Conservation (phyloP, 1,140 invertebrate species). For the Probaryconus sp. region DNA sequence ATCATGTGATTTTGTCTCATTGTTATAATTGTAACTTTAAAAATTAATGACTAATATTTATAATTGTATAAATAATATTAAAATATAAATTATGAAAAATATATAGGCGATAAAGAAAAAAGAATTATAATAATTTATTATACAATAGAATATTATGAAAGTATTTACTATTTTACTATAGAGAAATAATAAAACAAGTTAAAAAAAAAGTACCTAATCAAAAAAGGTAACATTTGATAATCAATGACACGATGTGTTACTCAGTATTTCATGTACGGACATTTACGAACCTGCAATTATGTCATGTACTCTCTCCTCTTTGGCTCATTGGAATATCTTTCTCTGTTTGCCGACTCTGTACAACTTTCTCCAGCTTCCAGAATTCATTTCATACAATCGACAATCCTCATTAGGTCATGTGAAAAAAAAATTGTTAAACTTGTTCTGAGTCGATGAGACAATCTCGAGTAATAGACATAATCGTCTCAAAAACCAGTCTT, state of each 20-base stretch:
- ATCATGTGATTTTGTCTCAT: no score
- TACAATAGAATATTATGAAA: no score
- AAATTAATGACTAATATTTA: no score
- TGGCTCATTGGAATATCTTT: constrained; percentile 59
- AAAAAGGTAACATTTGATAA: constrained; percentile 50
- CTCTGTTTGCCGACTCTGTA: constrained; percentile 54
- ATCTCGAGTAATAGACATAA: constrained; percentile 8
- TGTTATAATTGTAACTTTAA: no score
- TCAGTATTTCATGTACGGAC: constrained; percentile 51
- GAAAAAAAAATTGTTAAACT: constrained; percentile 2
- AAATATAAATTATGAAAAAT: no score
- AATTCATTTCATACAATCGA: constrained; percentile 41
- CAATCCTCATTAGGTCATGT: constrained; percentile 47
- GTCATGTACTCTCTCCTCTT: constrained; percentile 68
- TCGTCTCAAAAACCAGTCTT: neutral
- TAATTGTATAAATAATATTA: no score
- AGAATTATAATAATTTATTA: no score
- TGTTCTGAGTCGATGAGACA: constrained; percentile 20
- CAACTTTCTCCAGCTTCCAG: constrained; percentile 66
- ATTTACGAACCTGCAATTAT: constrained; percentile 69
- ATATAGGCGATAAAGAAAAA: no score
- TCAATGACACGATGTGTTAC: constrained; percentile 47
- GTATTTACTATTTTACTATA: no score
- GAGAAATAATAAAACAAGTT: no score
- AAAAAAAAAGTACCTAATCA: no score